Base-by-base conservation (phyloP, 1,140 invertebrate species). In the Helicoverpa armigera region DNA sequence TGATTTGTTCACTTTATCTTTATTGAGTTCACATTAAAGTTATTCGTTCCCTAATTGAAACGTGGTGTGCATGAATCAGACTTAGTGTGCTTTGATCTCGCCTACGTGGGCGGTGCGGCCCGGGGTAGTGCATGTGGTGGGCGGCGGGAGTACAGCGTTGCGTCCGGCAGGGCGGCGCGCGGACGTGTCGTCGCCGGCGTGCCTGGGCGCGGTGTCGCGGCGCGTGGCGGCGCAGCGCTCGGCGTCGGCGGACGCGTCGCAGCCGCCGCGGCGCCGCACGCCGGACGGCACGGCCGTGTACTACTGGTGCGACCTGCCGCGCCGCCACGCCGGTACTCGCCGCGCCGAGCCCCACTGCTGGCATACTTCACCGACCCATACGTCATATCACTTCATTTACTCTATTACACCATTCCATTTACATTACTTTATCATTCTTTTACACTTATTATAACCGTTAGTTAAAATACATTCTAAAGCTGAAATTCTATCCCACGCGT, bases 281-380 rank as follows among this genome's bases (percentile, higher is more conserved):
- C 97, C 97, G 35, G 97, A 98, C 95, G 97, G 97, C 83, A 98
- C 97, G 35, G 96, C 96, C 85, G 97, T 98, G 92, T 97, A 97
- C 96, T 98, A 98, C 94, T 98, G 97, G 97, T 98, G 97, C 95
- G 97, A 98, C 94, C 87, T 97, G 87, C 95, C 96, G 80, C 95
- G 96, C 82, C 90, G 89, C 75, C 85, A 88, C 56, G 92, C 95
- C 91, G 96, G 96, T 96, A 94, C 80, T 79, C 51, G 29, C 2
- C 73, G 35, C 81, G 10, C 48, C 11, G 9, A 29, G 61, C 35
- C 9, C 18, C 29, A 56, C 79, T 10, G 35, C 31, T 31, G 31
- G 7, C 70, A 29, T 16, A 50, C 9, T 43, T 43, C 35, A 43
- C 35, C 35, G 5, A 5, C 5, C 5, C 9, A 43, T 9, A 43